Base-by-base conservation (phyloP, 2,797 vertebrate species). In the Sarcoramphus papa region DNA sequence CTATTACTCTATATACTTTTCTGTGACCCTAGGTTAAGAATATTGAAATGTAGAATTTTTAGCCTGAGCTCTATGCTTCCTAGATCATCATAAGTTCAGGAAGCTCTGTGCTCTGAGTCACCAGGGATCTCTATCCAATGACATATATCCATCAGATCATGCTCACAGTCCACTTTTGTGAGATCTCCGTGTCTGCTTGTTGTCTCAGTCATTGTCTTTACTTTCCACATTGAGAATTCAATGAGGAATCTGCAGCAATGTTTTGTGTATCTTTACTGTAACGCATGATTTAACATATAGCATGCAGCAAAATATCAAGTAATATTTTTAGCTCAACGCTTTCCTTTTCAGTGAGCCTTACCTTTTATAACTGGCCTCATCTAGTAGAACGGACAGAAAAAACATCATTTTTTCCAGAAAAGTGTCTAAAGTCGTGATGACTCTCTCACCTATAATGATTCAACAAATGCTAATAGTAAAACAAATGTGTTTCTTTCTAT, bases 1-100 rank as follows among this genome's bases (percentile, higher is more conserved):
- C 5, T 19, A 8, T 54, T 4, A 10, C 9, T 54, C 3, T 50
- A 4, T 65, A 47, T n/a, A 4, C 0, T 14, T 73, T 28, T 45
- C 21, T 57, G 10, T 62, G 15, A 48, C 23, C 20, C 9, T n/a
- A 35, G 6, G 59, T 73, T 50, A 67, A 65, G 40, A 69, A 54
- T 33, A 77, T 30, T 59, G 8, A 68, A 53, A 3, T 45, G 7
- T 41, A 17, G 5, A 12, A 64, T 24, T 83, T 75, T 79, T 40
- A 65, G 11, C 7, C 15, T 79, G 21, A 76, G 23, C 5, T 77
- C 14, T 56, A 14, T 64, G 14, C 4, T 72, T 63, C 3, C 23
- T 50, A 12, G 16, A 31, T 23, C 9, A 9, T 43, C 5, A 2
- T 17, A 27, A 43, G 0, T 25, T 67, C 21, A 63, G 48, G 19